Evolutionary conservation across 2,888 invertebrate genomes (phyloP).

Genomic region (Thera obeliscata): DNA sequence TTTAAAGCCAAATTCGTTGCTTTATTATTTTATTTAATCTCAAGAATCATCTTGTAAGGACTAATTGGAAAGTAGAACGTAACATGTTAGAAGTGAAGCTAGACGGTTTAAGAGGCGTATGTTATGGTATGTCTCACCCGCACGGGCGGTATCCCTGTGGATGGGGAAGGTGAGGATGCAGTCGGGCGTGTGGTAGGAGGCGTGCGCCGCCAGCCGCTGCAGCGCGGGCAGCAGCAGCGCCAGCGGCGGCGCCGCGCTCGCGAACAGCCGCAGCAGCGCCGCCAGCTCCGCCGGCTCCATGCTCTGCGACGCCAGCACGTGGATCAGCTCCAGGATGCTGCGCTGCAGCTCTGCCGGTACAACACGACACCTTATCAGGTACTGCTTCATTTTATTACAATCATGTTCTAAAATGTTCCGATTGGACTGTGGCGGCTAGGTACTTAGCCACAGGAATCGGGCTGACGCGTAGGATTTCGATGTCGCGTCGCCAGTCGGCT

Average conservation of each 20-base stretch:
- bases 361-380: too few species aligned
- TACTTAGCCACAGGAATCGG: too few species aligned
- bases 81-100: too few species aligned
- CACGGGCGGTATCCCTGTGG: slow-evolving; percentile 46
- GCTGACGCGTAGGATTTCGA: too few species aligned
- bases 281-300: slow-evolving; percentile 83
- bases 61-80: too few species aligned
- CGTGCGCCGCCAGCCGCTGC: slow-evolving; percentile 67
- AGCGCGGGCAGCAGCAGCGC: slow-evolving; percentile 76
- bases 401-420: too few species aligned
- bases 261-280: slow-evolving; percentile 85
- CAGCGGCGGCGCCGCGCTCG: slow-evolving; percentile 83
- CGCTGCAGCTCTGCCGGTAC: slow-evolving; percentile 85
- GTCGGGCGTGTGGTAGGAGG: slow-evolving; percentile 78
- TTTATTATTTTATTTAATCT: too few species aligned
- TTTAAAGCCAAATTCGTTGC: too few species aligned
- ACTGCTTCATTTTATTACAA: too few species aligned
- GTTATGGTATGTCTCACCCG: neutral
- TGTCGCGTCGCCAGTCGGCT: too few species aligned
- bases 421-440: too few species aligned
- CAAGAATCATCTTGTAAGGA: too few species aligned
- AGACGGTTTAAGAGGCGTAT: neutral
- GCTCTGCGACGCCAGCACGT: slow-evolving; percentile 79
- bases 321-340: slow-evolving; percentile 86
- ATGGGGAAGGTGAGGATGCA: slow-evolving; percentile 83